Base-by-base conservation (phyloP, 2,888 invertebrate genomes). In the Bedellia somnulentella region DNA sequence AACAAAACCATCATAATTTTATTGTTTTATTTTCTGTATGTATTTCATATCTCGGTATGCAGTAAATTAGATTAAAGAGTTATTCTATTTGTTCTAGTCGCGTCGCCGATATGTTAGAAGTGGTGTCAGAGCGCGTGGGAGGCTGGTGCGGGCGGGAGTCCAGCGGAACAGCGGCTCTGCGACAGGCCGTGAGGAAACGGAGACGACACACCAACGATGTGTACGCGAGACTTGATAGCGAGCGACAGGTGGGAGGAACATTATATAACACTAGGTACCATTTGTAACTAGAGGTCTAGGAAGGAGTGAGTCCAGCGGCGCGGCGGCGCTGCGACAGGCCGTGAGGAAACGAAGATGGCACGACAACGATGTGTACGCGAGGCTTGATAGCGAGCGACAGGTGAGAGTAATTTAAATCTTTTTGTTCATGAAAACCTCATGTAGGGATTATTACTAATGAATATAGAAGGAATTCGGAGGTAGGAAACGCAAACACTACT, bases 91-190 rank as follows among this genome's bases (percentile, higher is more conserved):
- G 27, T 49, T 46, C 3, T 59, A 73, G 73, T 49, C 75, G 76
- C 42, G 76, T 75, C 28, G 68, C 73, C 43, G 77, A 75, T 43
- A 80, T 80, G 80, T 52, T 80, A 43, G 80, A 79, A 48, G 73
- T 79, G 42, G 64, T 80, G 41, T 70, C 78, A 38, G 75, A 76
- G 39, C 58, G 76, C 28, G 64, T 80, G n/a, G 75, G 68, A 3
- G 68, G 63, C n/a, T 73, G 73, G 66, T 68, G 62, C 38, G 71
- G 67, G 6, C 56, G 66, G 11, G 70, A 66, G 38, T 48, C 60
- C 2, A 55, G 49, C 43, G 49, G 52, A 33, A 16, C 29, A 12
- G 10, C 24, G 11, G 57, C 68, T 9, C 50, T 71, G 37, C 49
- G 73, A 16, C 70, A 66, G 36, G 63, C 62, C 11, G 55, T 67